phyloP scores from a whole-genome alignment of 2,797 vertebrate species.

The Tiaroga cobitis region DNA sequence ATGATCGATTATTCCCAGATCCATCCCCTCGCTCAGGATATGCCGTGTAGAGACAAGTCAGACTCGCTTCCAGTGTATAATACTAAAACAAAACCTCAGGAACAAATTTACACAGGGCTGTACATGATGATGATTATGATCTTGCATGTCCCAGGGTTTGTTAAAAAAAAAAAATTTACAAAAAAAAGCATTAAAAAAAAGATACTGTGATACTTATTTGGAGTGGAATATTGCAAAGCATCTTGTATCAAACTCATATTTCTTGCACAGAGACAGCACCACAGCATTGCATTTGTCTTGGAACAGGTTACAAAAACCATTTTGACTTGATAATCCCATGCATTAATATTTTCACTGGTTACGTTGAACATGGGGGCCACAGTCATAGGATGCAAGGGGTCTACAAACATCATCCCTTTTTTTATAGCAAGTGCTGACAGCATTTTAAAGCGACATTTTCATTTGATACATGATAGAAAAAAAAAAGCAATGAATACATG shows the following conservation, averaged over 20 bases:
- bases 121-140: conserved; percentile 68
- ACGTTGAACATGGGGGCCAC: conserved; percentile 69
- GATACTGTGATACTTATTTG: conserved; percentile 72
- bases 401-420: conserved; percentile 66
- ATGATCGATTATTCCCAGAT: conserved; percentile 1
- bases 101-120: conserved; percentile 80
- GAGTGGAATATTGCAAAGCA: conserved; percentile 78
- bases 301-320: conserved; percentile 73
- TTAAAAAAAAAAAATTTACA: conserved; percentile 29
- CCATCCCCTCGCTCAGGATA: conserved; percentile 61
- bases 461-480: conserved; percentile 32
- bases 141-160: conserved; percentile 32
- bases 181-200: conserved; percentile 38
- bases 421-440: conserved; percentile 65
- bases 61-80: conserved; percentile 84
- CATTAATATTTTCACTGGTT: conserved; percentile 73
- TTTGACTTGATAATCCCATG: conserved; percentile 78
- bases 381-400: conserved; percentile 63
- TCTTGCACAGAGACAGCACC: conserved; percentile 71
- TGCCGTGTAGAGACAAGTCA: conserved; percentile 71
- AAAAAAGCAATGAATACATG: conserved; percentile 10
- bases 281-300: conserved; percentile 74
- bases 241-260: conserved; percentile 77
- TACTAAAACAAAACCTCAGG: conserved; percentile 79
- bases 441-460: conserved; percentile 50